A percentile compares a stretch with the other conserved stretches of the same genome.
phyloP scores from a whole-genome alignment of 2,113 vertebrate species.

The Zapus hudsonius region DNA sequence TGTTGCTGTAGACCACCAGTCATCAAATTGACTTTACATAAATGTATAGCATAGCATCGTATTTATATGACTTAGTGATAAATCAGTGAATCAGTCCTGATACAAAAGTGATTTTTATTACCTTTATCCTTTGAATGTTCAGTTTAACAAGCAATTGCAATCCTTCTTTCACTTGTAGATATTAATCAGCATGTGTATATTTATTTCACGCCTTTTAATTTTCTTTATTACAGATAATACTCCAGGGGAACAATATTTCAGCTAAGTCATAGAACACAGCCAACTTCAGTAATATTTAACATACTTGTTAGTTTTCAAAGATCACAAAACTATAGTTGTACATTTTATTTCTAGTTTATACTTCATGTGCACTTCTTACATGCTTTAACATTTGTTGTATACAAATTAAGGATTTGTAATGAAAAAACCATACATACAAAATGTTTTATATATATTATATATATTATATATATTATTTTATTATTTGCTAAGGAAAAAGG shows the following conservation, averaged over 20 bases:
- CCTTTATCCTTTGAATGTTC: conserved; percentile 37
- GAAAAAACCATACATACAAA: neutral
- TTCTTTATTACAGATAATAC: neutral
- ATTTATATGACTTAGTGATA: conserved; percentile 9
- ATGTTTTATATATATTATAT: neutral
- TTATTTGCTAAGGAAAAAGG: neutral
- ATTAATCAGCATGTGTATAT: neutral
- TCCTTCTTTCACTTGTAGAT: conserved; percentile 11
- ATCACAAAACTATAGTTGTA: conserved; percentile 10
- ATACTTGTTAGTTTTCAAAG: conserved; percentile 1
- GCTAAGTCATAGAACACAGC: neutral
- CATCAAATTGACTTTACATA: neutral
- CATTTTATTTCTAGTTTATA: conserved; percentile 24
- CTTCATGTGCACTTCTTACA: conserved; percentile 14
- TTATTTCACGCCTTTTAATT: conserved; percentile 36
- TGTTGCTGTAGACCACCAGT: neutral
- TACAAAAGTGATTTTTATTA: conserved; percentile 11
- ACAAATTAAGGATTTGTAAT: conserved; percentile 31
- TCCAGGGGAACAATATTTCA: conserved; percentile 41
- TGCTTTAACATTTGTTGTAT: neutral
- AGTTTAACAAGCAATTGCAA: conserved; percentile 42
- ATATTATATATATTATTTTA: no score
- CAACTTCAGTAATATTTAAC: conserved; percentile 46
- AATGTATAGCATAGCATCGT: neutral
- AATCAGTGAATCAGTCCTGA: conserved; percentile 7